A percentile compares a stretch with the other conserved stretches of the same genome.
Evolutionary conservation across 2,888 invertebrate genomes (phyloP).

Genomic region (Drosophila anomelani): DNA sequence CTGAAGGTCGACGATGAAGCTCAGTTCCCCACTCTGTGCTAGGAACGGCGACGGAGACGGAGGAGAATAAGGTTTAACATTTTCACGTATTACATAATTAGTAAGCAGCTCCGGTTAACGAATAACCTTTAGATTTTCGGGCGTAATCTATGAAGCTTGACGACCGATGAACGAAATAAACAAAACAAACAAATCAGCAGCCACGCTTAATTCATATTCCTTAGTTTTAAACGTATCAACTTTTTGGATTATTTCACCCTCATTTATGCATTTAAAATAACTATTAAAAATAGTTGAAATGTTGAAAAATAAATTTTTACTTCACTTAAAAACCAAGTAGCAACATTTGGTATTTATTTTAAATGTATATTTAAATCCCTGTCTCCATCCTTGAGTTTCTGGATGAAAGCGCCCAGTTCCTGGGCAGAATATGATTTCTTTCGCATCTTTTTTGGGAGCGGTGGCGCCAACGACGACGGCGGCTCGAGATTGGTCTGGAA

Average conservation of each 20-base stretch:
- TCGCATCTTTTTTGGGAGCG: slow-evolving; percentile 4
- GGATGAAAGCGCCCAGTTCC: slow-evolving; percentile 21
- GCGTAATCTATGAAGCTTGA: slow-evolving; percentile 45
- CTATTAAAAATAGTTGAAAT: slow-evolving; percentile 74
- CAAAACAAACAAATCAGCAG: slow-evolving; percentile 38
- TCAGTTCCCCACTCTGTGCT: slow-evolving; percentile 97
- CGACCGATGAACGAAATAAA: slow-evolving; percentile 44
- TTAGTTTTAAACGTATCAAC: slow-evolving; percentile 47
- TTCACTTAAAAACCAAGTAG: slow-evolving; percentile 37
- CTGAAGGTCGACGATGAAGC: slow-evolving; percentile 98
- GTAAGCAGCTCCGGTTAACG: slow-evolving; percentile 36
- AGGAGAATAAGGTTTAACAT: slow-evolving; percentile 31
- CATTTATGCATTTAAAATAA: slow-evolving; percentile 54
- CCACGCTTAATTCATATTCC: slow-evolving; percentile 48
- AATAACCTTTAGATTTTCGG: slow-evolving; percentile 40
- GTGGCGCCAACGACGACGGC: neutral
- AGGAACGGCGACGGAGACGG: slow-evolving; percentile 78
- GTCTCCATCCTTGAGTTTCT: slow-evolving; percentile 15
- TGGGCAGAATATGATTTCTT: slow-evolving; percentile 32
- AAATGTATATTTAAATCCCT: slow-evolving; percentile 9
- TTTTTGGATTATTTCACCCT: slow-evolving; percentile 54
- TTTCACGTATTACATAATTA: slow-evolving; percentile 41
- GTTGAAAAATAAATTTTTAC: slow-evolving; percentile 59
- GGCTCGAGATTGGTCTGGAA: slow-evolving; percentile 24
- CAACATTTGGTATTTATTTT: slow-evolving; percentile 13